These are phyloP conservation scores for Phoenicopterus ruber DNA, from an alignment of 2,113 vertebrate species.

Conservation along the genomic window DNA sequence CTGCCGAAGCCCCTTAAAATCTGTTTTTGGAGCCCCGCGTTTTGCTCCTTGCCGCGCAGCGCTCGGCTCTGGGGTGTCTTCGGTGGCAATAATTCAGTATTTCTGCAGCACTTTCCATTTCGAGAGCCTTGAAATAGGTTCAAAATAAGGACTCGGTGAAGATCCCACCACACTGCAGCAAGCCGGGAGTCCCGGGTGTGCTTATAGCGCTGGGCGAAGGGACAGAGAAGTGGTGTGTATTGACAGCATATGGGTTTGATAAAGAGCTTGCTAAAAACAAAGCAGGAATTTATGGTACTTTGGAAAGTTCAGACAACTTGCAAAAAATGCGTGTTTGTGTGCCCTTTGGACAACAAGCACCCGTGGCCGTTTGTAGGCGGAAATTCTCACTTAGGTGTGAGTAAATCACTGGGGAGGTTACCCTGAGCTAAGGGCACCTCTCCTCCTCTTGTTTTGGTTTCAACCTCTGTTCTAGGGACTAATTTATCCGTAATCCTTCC, in stretches of 20 bases:
- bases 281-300: background rate
- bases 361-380: rapidly evolving
- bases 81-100: background rate
- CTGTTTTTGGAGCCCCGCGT: rapidly evolving
- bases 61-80: background rate
- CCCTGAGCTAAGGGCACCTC: background rate
- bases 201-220: background rate
- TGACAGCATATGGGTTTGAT: background rate
- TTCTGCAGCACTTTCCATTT: background rate
- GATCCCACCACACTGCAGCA: background rate
- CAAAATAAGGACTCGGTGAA: background rate
- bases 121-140: background rate
- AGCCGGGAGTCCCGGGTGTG: background rate
- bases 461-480: background rate
- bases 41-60: background rate
- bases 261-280: background rate
- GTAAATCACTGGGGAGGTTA: background rate
- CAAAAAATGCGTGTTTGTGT: background rate
- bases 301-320: background rate
- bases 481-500: background rate
- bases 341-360: background rate
- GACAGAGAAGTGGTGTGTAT: background rate
- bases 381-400: background rate
- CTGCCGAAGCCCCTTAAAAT: background rate
- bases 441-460: background rate